Evolutionary conservation across 2,113 vertebrate species (phyloP).

Genomic region (Oceanodroma tethys): DNA sequence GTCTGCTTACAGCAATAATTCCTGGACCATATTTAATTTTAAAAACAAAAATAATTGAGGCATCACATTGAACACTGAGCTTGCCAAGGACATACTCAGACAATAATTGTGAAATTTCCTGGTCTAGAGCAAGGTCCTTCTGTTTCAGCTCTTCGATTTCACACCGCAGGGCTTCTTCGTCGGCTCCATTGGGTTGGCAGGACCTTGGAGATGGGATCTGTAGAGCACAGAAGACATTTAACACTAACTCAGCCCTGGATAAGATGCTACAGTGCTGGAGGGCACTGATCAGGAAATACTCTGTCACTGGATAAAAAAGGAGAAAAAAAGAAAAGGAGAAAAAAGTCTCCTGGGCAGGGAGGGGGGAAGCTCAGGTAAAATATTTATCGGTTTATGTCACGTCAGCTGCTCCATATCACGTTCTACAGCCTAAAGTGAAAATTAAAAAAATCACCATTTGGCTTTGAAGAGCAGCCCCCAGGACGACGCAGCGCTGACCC

Average conservation of each 20-base stretch:
- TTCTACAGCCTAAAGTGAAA: background rate
- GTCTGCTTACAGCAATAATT: background rate
- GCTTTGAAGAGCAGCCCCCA: background rate
- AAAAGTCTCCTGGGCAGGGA: background rate
- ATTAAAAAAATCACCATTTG: background rate
- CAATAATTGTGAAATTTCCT: constrained; percentile 67
- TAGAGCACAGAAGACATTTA: background rate
- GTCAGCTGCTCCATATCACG: background rate
- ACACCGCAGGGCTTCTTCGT: background rate
- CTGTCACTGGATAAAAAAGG: background rate
- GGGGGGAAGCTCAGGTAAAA: background rate
- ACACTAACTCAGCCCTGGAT: background rate
- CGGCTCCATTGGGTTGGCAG: background rate
- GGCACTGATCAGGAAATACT: background rate
- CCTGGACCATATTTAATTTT: background rate
- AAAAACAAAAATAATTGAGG: background rate
- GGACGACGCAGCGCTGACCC: rapidly evolving
- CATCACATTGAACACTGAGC: background rate
- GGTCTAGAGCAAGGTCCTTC: constrained; percentile 64
- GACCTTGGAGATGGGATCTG: constrained; percentile 47
- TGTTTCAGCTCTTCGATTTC: constrained; percentile 67
- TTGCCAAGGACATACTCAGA: constrained; percentile 65
- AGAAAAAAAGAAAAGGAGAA: background rate
- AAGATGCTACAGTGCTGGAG: background rate
- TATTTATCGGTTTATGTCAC: too few relatives aligned